Percentiles rank a stretch among this genome's conserved stretches.
Conservation (phyloP, 2,797 vertebrate genomes). For the Mormyrus hasselquistii region DNA sequence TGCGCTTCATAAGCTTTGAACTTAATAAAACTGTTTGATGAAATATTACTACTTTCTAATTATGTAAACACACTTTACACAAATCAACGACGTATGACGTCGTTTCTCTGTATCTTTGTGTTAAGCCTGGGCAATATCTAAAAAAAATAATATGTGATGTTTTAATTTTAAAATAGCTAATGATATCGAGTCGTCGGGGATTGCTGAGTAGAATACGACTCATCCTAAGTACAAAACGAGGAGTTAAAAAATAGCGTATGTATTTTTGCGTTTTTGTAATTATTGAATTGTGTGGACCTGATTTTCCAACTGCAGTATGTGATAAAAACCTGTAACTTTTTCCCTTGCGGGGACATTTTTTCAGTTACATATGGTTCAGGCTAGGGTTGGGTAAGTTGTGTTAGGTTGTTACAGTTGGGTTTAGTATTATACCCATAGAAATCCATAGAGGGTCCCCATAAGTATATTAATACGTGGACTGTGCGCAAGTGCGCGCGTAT, state of each 20-base stretch:
- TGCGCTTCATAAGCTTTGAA: not conserved
- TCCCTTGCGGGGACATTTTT: not conserved
- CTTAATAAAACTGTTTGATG: not conserved
- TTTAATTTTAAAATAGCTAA: not conserved
- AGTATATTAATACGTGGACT: not conserved
- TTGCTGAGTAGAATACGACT: not conserved
- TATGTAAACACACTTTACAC: not conserved
- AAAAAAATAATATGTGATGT: not conserved
- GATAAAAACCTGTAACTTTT: not conserved
- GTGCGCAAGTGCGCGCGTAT: not conserved
- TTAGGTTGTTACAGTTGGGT: not conserved
- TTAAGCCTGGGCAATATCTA: not conserved
- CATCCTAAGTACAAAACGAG: not conserved
- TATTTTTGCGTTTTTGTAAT: not conserved
- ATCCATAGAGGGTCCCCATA: not conserved
- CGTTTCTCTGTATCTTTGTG: not conserved
- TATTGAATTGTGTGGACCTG: not conserved
- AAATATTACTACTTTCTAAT: not conserved
- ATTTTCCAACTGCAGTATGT: not conserved
- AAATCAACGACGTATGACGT: not conserved
- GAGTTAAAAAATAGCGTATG: not conserved
- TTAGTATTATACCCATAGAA: not conserved
- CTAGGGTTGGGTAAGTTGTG: not conserved
- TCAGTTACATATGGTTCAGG: not conserved
- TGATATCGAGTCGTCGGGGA: not conserved